Base-by-base conservation (phyloP, 1,140 invertebrate genomes). In the Steinernema khuongi region DNA sequence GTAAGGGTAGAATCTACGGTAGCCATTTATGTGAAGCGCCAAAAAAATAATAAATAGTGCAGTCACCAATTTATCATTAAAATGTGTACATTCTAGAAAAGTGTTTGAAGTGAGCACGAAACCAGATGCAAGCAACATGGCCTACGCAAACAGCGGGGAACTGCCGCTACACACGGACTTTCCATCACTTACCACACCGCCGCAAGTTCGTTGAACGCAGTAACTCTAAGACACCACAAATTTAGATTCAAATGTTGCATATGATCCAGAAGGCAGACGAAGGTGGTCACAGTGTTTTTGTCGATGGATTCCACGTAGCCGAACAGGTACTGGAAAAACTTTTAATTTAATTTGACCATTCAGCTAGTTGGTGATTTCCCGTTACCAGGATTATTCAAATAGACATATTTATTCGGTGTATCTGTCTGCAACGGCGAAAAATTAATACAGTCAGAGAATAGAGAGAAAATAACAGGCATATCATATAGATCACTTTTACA, bases 81-180 rank as follows among this genome's bases (percentile, higher is more conserved):
- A 75, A 28, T 17, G 19, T 26, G 7, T 70, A 50, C 1, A 11
- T 79, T 78, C 41, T 33, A 83, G 81, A 29, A 78, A 72, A 26
- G 76, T 80, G 1, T 83, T 82, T 66, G 80, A 81, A 76, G 81
- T 83, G 14, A 70, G 68, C 32, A 79, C 77, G 1, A 83, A 83
- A 72, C 72, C 77, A 1, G 80, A 81, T 68, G 81, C 81, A 0
- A 76, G 75, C 30, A 83, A 83, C 41, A 83, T 83, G 81, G 81
- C 81, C 0, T 83, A 83, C 73, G 81, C 81, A 1, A 73, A 68
- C 22, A 50, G 72, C n/a, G 69, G 71, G n/a, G 80, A 71, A 44
- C 74, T 83, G 14, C 81, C 81, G 1, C 81, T 84, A 29, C 81
- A 83, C 71, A 83, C 81, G 0, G 81, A 83, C 69, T 83, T 83